Evolutionary conservation across 2,113 vertebrate species (phyloP), one percentile per base, ranked within the genome.

Genomic region (Alethe castanea): DNA sequence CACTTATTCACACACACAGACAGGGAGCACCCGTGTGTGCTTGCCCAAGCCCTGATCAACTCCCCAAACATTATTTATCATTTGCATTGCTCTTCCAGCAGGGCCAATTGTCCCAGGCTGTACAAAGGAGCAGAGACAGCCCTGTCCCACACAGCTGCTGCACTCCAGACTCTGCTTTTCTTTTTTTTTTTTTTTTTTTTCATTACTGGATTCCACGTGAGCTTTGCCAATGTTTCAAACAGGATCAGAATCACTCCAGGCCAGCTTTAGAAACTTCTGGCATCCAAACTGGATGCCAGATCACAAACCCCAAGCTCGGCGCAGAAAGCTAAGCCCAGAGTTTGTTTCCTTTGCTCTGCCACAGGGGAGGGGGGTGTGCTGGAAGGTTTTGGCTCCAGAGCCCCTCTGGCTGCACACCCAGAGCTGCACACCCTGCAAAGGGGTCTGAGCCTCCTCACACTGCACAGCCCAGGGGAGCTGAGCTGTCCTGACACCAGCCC

Each of bases 211-310:
- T 87, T 77, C 91, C 87, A 65, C 26, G 3, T 53, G 78, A 80
- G 90, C 53, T 86, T 44, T 87, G 93, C 94, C 81, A 72, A 3
- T 1, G 70, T 77, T 72, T 77, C 87, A 70, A 81, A 69, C 3
- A 44, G 81, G 47, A 93, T 65, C 81, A 53, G 70, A 84, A 81
- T 82, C 85, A 33, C 70, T 67, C 71, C 33, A 12, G 71, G 61
- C 81, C 91, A 83, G 64, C 84, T 90, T 94, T 62, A 94, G 87
- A 87, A 95, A 94, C 74, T 73, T 40, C 81, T 78, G 94, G 81
- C 88, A 86, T 85, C 79, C 92, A 33, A n/a, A 19, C 2, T 60
- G 82, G 81, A 72, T 31, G 57, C 70, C 95, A 42, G 91, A 91
- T 85, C 61, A 79, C 45, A 93, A 91, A 13, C 26, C 57, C 65